A percentile compares a stretch with the other conserved stretches of the same genome.
phyloP scores from a whole-genome alignment of 2,888 invertebrate species.

The Syrphus vitripennis region DNA sequence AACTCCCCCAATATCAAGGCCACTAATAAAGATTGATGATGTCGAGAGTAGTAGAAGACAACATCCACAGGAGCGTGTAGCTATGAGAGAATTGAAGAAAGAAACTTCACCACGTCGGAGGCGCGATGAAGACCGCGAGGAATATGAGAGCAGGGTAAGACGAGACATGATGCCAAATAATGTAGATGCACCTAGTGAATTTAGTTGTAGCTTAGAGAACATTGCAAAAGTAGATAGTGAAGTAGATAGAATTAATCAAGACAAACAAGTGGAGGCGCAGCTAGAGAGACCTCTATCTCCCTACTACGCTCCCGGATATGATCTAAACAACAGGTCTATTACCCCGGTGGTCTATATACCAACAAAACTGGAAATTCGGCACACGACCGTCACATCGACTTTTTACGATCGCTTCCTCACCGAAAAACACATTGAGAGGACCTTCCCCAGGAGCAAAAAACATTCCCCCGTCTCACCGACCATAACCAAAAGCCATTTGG shows the following conservation, averaged over 20 bases:
- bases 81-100: conserved; percentile 77
- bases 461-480: conserved; percentile 77
- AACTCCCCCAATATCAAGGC: conserved; percentile 44
- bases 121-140: conserved; percentile 78
- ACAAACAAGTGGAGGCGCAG: conserved; percentile 73
- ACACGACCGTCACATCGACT: conserved; percentile 80
- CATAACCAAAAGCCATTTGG: conserved; percentile 76
- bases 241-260: conserved; percentile 78
- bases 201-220: conserved; percentile 78
- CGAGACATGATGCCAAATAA: conserved; percentile 80
- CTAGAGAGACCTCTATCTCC: conserved; percentile 74
- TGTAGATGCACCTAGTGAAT: conserved; percentile 78
- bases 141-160: conserved; percentile 80
- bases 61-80: conserved; percentile 18
- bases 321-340: conserved; percentile 73
- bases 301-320: conserved; percentile 74
- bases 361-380: conserved; percentile 79
- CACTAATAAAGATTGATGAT: conserved; percentile 74
- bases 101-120: conserved; percentile 79
- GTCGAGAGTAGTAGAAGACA: conserved; percentile 2
- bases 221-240: conserved; percentile 79
- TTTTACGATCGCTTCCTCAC: conserved; percentile 80
- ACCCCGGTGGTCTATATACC: conserved; percentile 77
- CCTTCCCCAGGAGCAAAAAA: conserved; percentile 75
- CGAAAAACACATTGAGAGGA: conserved; percentile 79